Percentiles rank a stretch among this genome's conserved stretches.
Conservation (phyloP, 2,888 invertebrate genomes). For the Atethmia centrago region DNA sequence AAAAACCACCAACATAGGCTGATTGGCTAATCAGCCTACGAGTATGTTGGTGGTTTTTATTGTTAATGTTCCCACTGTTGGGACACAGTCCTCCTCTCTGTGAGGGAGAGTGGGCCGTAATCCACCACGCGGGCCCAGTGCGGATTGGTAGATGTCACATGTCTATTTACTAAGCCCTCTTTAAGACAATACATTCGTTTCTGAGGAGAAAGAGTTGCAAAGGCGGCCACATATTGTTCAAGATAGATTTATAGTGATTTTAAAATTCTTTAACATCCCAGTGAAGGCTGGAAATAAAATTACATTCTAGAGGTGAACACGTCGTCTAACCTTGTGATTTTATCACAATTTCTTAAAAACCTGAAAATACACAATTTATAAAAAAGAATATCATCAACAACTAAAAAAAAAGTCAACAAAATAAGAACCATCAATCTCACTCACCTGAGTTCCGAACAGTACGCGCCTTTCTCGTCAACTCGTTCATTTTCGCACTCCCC, state of each 20-base stretch:
- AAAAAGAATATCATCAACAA: background rate
- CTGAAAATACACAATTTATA: background rate
- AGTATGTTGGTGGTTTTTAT: too few species aligned
- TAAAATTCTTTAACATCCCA: background rate
- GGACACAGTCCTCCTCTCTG: too few species aligned
- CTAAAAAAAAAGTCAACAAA: constrained; percentile 30
- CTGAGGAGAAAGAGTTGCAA: background rate
- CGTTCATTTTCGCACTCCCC: constrained; percentile 34
- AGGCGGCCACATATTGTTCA: background rate
- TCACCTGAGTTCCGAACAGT: constrained; percentile 80
- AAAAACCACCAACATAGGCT: too few species aligned
- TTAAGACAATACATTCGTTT: too few species aligned
- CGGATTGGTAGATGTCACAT: too few species aligned
- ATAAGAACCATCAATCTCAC: constrained; percentile 78
- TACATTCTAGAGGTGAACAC: background rate
- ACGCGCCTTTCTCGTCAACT: constrained; percentile 71
- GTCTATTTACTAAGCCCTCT: too few species aligned
- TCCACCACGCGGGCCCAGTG: too few species aligned
- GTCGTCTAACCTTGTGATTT: background rate
- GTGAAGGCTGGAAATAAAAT: background rate
- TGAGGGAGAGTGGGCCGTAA: too few species aligned
- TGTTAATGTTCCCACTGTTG: too few species aligned
- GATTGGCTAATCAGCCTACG: too few species aligned
- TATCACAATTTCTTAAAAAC: background rate
- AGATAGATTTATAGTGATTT: background rate